Evolutionary conservation across 1,140 invertebrate genomes (phyloP).

Genomic region (Scylla paramamosain): DNA sequence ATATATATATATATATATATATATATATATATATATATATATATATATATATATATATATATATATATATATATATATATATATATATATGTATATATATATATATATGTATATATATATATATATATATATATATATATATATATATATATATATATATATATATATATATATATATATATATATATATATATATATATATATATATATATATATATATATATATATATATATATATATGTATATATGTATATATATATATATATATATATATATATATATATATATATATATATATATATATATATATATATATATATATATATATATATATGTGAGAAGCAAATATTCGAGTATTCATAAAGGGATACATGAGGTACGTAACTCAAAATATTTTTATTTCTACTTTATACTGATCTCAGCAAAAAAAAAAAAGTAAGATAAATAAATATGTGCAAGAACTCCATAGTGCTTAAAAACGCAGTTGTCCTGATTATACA

Average conservation of each 20-base stretch:
- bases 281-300: not conserved
- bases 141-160: not conserved
- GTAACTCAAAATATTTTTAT: too few relatives aligned
- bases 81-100: not conserved
- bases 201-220: constrained; percentile 26
- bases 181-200: constrained; percentile 26
- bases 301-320: not conserved
- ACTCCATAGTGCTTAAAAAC: too few relatives aligned
- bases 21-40: too few relatives aligned
- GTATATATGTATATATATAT: constrained; percentile 25
- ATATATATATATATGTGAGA: not conserved
- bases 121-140: constrained; percentile 15
- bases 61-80: too few relatives aligned
- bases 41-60: too few relatives aligned
- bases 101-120: not conserved
- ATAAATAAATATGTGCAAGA: not conserved
- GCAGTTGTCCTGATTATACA: not conserved
- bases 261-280: not conserved
- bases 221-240: constrained; percentile 26
- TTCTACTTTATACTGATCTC: not conserved
- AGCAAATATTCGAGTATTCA: too few relatives aligned
- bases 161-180: constrained; percentile 26
- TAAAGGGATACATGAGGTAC: too few relatives aligned
- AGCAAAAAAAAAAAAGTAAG: not conserved
- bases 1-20: too few relatives aligned